A percentile compares a stretch with the other conserved stretches of the same genome.
These are phyloP conservation scores for Leptopilina syphax DNA, from an alignment of 2,888 invertebrate species.

Conservation along the genomic window DNA sequence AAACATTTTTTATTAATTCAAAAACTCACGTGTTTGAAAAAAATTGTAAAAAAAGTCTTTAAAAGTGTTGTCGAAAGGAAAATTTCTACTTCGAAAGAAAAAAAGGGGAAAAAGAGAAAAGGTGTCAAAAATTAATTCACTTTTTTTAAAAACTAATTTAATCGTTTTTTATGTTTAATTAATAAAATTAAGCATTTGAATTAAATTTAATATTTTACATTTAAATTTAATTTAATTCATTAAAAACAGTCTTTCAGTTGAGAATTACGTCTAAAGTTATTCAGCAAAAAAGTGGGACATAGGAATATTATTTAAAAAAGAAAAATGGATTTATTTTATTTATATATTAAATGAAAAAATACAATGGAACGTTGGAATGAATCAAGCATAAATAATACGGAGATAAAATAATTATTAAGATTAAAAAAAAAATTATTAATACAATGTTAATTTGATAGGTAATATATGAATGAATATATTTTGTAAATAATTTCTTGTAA, in stretches of 20 bases:
- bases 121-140: too few species aligned
- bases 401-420: conserved; percentile 60
- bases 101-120: too few species aligned
- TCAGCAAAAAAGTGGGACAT: conserved; percentile 58
- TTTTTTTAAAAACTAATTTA: too few species aligned
- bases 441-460: conserved; percentile 75
- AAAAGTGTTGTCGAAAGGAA: too few species aligned
- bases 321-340: conserved; percentile 71
- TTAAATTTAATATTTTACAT: too few species aligned
- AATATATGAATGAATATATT: conserved; percentile 76
- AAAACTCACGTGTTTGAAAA: too few species aligned
- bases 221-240: conserved; percentile 8
- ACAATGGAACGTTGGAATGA: conserved; percentile 65
- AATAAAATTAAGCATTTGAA: too few species aligned
- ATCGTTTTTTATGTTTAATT: too few species aligned
- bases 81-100: too few species aligned
- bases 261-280: conserved; percentile 60
- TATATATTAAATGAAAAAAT: conserved; percentile 53
- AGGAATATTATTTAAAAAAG: conserved; percentile 64
- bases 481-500: conserved; percentile 76
- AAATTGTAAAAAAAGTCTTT: too few species aligned
- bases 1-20: background rate
- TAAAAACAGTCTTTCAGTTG: conserved; percentile 66
- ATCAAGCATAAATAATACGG: conserved; percentile 68
- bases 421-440: conserved; percentile 55